Base-by-base conservation (phyloP, 2,113 vertebrate genomes). In the Marcusenius ussheri region DNA sequence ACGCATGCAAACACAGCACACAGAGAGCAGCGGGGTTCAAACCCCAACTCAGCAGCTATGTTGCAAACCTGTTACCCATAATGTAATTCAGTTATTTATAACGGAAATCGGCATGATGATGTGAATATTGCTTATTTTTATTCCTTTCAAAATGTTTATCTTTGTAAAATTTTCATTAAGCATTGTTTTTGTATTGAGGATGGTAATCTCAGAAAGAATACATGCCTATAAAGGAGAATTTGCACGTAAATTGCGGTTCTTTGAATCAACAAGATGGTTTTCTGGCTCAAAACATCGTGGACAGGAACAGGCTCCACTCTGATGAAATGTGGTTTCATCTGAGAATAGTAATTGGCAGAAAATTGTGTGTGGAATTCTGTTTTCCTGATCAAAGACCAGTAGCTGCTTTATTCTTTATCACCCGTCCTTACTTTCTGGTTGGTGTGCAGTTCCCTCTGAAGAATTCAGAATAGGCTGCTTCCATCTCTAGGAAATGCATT, bases 291-390 rank as follows among this genome's bases (percentile, higher is more conserved):
- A 88, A 45, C 56, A 88, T 88, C 46, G 27, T 62, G 66, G 53
- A 74, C 15, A 35, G 35, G n/a, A 24, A 77, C 42, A 88, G 47
- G 62, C n/a, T 49, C 58, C 21, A 11, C 88, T 74, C 66, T 58
- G 53, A 49, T 58, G 9, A 56, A 46, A 56, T 62, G 27, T 58
- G 58, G 58, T 77, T 74, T 88, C 88, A 77, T 74, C 58, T 74
- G 56, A 58, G 42, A 88, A 88, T 42, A 88, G 87, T 88, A 88
- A 88, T 88, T 66, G 87, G 58, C 87, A 70, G 56, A 88, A 88
- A 88, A 88, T 88, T 66, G 56, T 88, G 84, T 51, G 87, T 47
- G 56, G 42, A 46, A 47, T 46, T 62, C 87, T 70, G 53, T 88
- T 66, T 88, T 88, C 87, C 87, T 66, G 87, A 88, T 88, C 87